These are phyloP conservation scores for Polyommatus iphigenia DNA, from an alignment of 2,888 invertebrate species.

Conservation along the genomic window DNA sequence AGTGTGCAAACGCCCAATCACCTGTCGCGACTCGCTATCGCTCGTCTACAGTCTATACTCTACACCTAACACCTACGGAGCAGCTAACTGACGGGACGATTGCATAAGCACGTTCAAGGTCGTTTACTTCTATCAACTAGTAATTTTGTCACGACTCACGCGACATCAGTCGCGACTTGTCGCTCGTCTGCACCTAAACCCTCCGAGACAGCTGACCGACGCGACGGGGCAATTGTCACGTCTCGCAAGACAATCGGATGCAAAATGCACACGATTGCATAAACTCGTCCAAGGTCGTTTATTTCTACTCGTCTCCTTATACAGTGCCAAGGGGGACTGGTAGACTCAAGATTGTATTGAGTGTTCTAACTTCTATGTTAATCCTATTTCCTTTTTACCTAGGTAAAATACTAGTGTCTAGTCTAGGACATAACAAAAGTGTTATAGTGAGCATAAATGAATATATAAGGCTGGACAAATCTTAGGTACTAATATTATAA, in stretches of 20 bases:
- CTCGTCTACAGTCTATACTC: neutral
- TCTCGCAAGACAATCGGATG: neutral
- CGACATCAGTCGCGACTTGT: neutral
- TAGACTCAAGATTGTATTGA: neutral
- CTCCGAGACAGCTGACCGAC: neutral
- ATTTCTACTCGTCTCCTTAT: neutral
- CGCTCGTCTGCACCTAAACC: neutral
- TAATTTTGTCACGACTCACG: neutral
- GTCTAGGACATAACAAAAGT: neutral
- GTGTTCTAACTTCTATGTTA: neutral
- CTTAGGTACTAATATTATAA: too few relatives aligned
- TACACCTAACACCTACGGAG: neutral
- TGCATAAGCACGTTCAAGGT: neutral
- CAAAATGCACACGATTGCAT: conserved; percentile 8
- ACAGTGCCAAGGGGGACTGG: conserved; percentile 1
- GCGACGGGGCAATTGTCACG: too few relatives aligned
- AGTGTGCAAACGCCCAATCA: too few relatives aligned
- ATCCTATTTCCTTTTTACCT: neutral
- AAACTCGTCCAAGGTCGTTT: neutral
- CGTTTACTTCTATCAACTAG: neutral
- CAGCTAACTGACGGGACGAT: neutral
- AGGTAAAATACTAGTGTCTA: too few relatives aligned
- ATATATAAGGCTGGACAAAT: too few relatives aligned
- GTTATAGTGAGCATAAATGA: too few relatives aligned
- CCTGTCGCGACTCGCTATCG: neutral